Evolutionary conservation across 2,113 vertebrate genomes (phyloP).

Genomic region (Phoxinus phoxinus): DNA sequence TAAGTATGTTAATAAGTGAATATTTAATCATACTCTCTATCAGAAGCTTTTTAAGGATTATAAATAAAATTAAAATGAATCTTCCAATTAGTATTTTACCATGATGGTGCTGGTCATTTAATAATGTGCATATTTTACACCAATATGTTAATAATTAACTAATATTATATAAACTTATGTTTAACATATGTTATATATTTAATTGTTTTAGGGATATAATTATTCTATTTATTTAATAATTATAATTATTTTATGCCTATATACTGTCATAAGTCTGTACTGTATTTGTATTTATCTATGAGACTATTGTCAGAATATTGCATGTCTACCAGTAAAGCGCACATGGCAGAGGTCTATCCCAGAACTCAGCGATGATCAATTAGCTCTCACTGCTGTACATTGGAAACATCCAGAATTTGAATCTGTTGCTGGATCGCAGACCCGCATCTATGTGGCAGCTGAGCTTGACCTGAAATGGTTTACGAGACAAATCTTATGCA

Average conservation of each 20-base stretch:
- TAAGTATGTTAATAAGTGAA: not conserved
- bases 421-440: slow-evolving; percentile 9
- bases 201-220: not conserved
- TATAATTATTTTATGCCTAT: not conserved
- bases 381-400: not conserved
- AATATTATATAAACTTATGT: not conserved
- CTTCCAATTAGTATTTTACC: not conserved
- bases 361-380: not conserved
- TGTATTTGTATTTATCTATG: not conserved
- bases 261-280: not conserved
- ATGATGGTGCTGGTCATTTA: not conserved
- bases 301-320: not conserved
- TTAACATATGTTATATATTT: not conserved
- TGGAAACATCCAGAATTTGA: not conserved
- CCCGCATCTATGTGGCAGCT: not conserved
- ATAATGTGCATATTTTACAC: not conserved
- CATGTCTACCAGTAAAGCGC: not conserved
- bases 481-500: slow-evolving; percentile 16
- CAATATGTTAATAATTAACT: not conserved
- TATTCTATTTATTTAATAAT: not conserved
- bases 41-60: not conserved
- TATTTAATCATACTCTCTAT: slow-evolving; percentile 13
- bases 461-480: slow-evolving; percentile 26
- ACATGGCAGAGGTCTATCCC: not conserved
- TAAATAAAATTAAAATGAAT: not conserved